Percentiles rank a stretch among this genome's conserved stretches.
Conservation (phyloP, 2,888 invertebrate species). For the Thalpophila matura region DNA sequence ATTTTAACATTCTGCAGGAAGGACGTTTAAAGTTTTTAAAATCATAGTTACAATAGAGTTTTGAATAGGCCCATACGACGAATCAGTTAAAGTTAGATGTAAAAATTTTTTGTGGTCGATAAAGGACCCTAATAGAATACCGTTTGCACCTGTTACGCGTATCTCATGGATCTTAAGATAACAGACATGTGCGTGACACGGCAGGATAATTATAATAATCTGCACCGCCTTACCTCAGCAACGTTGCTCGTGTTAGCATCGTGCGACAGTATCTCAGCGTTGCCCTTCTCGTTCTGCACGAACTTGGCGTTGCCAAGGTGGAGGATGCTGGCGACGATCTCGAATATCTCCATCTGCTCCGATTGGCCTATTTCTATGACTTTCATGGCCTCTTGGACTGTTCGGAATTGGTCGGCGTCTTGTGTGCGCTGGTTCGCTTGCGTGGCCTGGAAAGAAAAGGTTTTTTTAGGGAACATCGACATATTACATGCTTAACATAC, state of each 20-base stretch:
- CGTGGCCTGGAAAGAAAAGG: slow-evolving; percentile 67
- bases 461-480: not conserved
- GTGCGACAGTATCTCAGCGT: slow-evolving; percentile 92
- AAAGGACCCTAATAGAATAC: too few species aligned
- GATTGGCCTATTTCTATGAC: slow-evolving; percentile 94
- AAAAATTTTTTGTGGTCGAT: too few species aligned
- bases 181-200: too few species aligned
- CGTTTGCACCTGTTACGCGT: too few species aligned
- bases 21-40: too few species aligned
- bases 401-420: slow-evolving; percentile 93
- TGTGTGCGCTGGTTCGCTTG: slow-evolving; percentile 77
- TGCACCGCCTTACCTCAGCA: slow-evolving; percentile 93
- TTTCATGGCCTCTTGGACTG: slow-evolving; percentile 93
- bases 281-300: slow-evolving; percentile 92
- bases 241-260: slow-evolving; percentile 91
- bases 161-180: too few species aligned
- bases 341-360: slow-evolving; percentile 94
- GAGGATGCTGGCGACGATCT: slow-evolving; percentile 95
- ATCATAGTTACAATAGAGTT: too few species aligned
- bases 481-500: too few species aligned
- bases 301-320: slow-evolving; percentile 97
- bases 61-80: too few species aligned
- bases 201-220: too few species aligned
- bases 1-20: not conserved
- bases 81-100: too few species aligned